A percentile compares a stretch with the other conserved stretches of the same genome.
phyloP scores from a whole-genome alignment of 2,888 invertebrate genomes.

The Drosophila flavopinicola region DNA sequence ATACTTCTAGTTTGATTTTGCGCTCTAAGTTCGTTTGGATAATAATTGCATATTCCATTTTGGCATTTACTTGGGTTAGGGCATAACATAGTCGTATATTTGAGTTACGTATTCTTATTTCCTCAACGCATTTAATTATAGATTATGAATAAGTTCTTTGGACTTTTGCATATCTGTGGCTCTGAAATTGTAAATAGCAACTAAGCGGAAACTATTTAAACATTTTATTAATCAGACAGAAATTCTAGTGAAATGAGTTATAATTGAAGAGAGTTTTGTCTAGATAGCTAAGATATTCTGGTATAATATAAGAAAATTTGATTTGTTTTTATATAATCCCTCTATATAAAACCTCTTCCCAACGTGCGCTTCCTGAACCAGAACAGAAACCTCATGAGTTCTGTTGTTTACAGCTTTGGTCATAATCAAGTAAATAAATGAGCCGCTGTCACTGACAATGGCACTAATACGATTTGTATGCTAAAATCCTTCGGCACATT shows the following conservation, averaged over 20 bases:
- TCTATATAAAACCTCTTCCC: neutral
- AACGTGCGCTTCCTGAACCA: neutral
- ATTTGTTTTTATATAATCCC: too few species aligned
- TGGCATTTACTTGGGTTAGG: neutral
- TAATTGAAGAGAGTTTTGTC: neutral
- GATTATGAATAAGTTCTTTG: slow-evolving; percentile 13
- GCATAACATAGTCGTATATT: slow-evolving; percentile 1
- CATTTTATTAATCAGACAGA: slow-evolving; percentile 1
- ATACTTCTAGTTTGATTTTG: too few species aligned
- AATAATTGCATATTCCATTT: neutral
- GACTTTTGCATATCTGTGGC: slow-evolving; percentile 19
- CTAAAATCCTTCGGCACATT: slow-evolving; percentile 46
- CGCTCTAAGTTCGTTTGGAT: too few species aligned
- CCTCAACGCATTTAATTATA: slow-evolving; percentile 6
- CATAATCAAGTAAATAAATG: slow-evolving; percentile 32
- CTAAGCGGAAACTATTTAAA: slow-evolving; percentile 6
- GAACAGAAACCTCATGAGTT: slow-evolving; percentile 8
- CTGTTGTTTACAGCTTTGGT: slow-evolving; percentile 1
- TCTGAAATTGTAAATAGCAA: slow-evolving; percentile 4
- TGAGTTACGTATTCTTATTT: neutral
- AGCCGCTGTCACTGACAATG: slow-evolving; percentile 25
- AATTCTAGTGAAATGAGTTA: neutral
- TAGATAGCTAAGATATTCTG: neutral
- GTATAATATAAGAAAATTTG: too few species aligned
- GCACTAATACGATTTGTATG: slow-evolving; percentile 57